These are phyloP conservation scores for Crypturellus tataupa DNA, from an alignment of 2,797 vertebrate genomes.

Conservation along the genomic window DNA sequence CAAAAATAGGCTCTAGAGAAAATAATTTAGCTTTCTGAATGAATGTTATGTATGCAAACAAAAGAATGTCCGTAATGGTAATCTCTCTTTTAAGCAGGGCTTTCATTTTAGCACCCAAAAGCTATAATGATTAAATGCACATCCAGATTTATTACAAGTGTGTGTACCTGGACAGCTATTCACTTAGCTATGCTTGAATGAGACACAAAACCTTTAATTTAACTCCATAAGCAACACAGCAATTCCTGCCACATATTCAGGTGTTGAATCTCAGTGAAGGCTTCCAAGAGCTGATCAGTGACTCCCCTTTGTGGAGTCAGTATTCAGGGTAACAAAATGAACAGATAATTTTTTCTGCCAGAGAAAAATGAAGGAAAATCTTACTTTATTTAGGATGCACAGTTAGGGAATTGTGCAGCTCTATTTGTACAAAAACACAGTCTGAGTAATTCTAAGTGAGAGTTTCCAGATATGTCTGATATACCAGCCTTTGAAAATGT, in stretches of 20 bases:
- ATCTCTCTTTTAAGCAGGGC: neutral
- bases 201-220: slow-evolving; percentile 25
- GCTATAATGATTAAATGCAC: neutral
- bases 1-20: neutral
- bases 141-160: neutral
- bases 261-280: neutral
- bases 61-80: neutral
- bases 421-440: neutral
- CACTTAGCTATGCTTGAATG: neutral
- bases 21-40: neutral
- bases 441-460: neutral
- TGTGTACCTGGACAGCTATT: neutral
- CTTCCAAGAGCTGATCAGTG: slow-evolving; percentile 31
- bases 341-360: neutral
- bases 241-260: slow-evolving; percentile 23
- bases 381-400: neutral
- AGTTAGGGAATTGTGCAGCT: neutral
- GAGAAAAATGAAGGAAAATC: neutral
- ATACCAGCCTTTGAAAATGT: neutral
- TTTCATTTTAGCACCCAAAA: slow-evolving; percentile 16
- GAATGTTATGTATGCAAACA: neutral
- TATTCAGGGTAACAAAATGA: neutral
- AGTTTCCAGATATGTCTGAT: neutral
- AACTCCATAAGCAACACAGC: slow-evolving; percentile 12
- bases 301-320: neutral